Percentiles rank a stretch among this genome's conserved stretches.
Evolutionary conservation across 2,888 invertebrate genomes (phyloP).

Genomic region (Deilephila porcellus): DNA sequence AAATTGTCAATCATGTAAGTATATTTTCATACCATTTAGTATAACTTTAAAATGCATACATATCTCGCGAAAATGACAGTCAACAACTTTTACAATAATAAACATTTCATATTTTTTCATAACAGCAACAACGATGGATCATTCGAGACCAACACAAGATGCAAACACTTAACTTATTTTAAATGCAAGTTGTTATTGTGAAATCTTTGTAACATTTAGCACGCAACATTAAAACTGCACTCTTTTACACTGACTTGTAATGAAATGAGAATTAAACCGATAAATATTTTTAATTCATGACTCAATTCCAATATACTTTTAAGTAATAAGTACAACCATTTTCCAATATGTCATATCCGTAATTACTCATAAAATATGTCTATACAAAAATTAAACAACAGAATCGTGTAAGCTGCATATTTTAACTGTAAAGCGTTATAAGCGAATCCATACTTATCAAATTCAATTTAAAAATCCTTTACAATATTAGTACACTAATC

Average conservation of each 20-base stretch:
- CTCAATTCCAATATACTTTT: not conserved
- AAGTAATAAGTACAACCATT: not conserved
- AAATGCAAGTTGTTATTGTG: constrained; percentile 25
- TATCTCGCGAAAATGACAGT: too few species aligned
- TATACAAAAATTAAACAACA: constrained; percentile 5
- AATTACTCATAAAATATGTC: not conserved
- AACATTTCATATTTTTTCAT: not conserved
- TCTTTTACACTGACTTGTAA: not conserved
- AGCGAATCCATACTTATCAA: not conserved
- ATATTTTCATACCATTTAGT: too few species aligned
- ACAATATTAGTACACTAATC: not conserved
- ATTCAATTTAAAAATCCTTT: not conserved
- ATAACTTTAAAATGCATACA: too few species aligned
- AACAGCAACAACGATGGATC: not conserved
- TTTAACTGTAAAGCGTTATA: not conserved
- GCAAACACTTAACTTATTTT: constrained; percentile 22
- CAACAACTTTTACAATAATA: not conserved
- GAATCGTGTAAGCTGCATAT: constrained; percentile 15
- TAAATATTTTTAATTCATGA: not conserved
- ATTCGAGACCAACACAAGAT: not conserved
- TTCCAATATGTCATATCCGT: constrained; percentile 6
- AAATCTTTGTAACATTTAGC: constrained; percentile 15
- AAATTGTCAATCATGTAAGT: too few species aligned
- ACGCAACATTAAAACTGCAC: not conserved
- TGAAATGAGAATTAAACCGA: not conserved